Evolutionary conservation across 2,113 vertebrate species (phyloP).

Genomic region (Amphiprion ocellaris): DNA sequence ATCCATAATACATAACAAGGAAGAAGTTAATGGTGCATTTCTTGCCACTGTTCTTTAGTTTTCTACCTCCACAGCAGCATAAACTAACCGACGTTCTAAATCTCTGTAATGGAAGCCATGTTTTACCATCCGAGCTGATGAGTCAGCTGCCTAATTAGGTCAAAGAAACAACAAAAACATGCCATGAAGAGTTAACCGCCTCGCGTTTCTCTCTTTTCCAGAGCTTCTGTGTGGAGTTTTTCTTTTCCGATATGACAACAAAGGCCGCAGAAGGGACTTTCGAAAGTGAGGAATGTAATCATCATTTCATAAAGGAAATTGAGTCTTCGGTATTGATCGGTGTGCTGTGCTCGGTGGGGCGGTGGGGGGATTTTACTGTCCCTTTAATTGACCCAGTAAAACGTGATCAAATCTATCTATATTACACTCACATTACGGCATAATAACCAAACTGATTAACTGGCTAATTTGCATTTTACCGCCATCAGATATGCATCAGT

Average conservation of each 20-base stretch:
- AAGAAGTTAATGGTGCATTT: not conserved
- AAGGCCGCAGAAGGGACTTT: conserved; percentile 10
- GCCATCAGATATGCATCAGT: conserved; percentile 43
- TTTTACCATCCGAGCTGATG: not conserved
- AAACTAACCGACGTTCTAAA: not conserved
- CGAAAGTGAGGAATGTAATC: not conserved
- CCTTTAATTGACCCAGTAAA: conserved; percentile 30
- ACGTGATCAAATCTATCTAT: conserved; percentile 41
- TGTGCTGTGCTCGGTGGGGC: no score
- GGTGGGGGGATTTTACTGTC: not conserved
- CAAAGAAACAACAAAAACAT: conserved; percentile 24
- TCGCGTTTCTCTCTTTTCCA: not conserved
- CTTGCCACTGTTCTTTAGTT: not conserved
- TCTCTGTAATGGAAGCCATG: not conserved
- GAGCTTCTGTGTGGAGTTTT: not conserved
- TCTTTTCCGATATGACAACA: not conserved
- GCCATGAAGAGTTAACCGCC: conserved; percentile 12
- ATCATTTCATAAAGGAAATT: not conserved
- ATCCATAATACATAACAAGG: not conserved
- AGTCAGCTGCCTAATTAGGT: conserved; percentile 35
- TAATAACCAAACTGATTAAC: conserved; percentile 53
- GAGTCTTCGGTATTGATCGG: conserved; percentile 14
- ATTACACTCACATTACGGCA: conserved; percentile 50
- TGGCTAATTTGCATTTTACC: conserved; percentile 38
- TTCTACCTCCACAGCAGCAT: not conserved